Evolutionary conservation across 2,113 vertebrate species (phyloP), one percentile per base, ranked within the genome.

Genomic region (Hyaena hyaena): DNA sequence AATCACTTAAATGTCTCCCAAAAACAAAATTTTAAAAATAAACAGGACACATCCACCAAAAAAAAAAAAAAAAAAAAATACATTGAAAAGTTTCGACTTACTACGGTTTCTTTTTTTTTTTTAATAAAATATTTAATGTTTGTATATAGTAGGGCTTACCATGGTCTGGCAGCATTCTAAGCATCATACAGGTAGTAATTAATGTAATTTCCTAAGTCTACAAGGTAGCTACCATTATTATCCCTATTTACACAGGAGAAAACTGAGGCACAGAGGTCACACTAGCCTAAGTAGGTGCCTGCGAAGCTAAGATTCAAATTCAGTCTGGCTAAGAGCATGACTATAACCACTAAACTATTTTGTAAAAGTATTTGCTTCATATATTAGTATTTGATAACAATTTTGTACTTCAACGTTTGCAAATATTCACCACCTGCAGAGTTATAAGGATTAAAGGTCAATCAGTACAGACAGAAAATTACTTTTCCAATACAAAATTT

Each of bases 81-180:
- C 16, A 50, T 11, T 90, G 79, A 86, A 73, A 95, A 92, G 19
- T 7, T 31, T 86, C 92, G 28, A 31, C 65, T 77, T 63, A 58
- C 28, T 33, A 50, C 23, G 50, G 33, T 87, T 88, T 95, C 35
- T 82, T 33, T 28, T n/a, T 71, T 86, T 39, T 39, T 90, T 69
- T 50, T 2, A 97, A 43, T 66, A 79, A 77, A 77, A n/a, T 77
- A 95, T 58, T 97, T 92, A 74, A 95, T 84, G 24, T 65, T 77
- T 88, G 63, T 10, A 93, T 85, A 81, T 0, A 48, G 68, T 55
- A 85, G 23, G 82, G 12, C 21, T 88, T 88, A 93, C 53, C 28
- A n/a, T 68, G 23, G 55, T 43, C 53, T 74, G 74, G 26, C 23
- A 90, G 61, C 83, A 5, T 53, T 63, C 68, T 79, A 76, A 55